Conservation (phyloP, 2,888 invertebrate genomes). For the Gymnocheta viridis region DNA sequence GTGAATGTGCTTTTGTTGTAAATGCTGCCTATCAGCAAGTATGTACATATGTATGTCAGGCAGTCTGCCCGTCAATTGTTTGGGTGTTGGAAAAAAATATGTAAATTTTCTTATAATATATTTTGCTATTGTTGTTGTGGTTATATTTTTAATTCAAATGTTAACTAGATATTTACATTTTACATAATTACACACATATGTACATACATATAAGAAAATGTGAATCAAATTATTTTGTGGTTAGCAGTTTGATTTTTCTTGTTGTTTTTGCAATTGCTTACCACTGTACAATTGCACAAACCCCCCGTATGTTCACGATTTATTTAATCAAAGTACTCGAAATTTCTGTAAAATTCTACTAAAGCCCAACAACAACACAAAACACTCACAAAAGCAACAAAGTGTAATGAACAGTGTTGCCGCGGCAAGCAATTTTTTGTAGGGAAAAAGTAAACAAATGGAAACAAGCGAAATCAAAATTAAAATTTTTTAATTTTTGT, state of each 20-base stretch:
- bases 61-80: not conserved
- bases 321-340: conserved; percentile 44
- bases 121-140: too few relatives aligned
- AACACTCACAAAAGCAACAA: conserved; percentile 4
- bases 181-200: not conserved
- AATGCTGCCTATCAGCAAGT: not conserved
- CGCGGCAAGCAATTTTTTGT: too few relatives aligned
- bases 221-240: conserved; percentile 30
- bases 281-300: not conserved
- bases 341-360: conserved; percentile 65
- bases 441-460: too few relatives aligned
- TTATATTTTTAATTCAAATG: conserved; percentile 6
- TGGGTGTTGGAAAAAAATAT: not conserved
- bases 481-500: too few relatives aligned
- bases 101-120: too few relatives aligned
- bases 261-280: conserved; percentile 13
- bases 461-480: too few relatives aligned
- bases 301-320: not conserved
- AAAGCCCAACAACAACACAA: conserved; percentile 21
- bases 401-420: not conserved
- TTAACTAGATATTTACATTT: conserved; percentile 34
- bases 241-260: conserved; percentile 10
- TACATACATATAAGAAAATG: too few relatives aligned
- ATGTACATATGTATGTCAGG: not conserved
- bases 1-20: not conserved